Percentiles rank a stretch among this genome's conserved stretches.
These are phyloP conservation scores for Tautogolabrus adspersus DNA, from an alignment of 2,113 vertebrate genomes.

Conservation along the genomic window DNA sequence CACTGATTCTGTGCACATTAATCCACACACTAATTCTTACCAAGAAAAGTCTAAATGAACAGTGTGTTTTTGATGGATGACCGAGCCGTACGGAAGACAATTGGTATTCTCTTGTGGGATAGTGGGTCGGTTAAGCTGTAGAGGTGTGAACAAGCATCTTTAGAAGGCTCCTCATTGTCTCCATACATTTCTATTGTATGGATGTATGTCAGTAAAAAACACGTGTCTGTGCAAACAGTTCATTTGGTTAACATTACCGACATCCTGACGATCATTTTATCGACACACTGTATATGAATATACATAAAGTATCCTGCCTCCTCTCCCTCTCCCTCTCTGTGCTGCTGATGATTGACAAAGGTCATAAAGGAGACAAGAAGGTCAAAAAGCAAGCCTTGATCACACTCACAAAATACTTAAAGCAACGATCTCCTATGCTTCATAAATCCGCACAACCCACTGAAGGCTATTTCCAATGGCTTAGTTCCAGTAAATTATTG, in stretches of 20 bases:
- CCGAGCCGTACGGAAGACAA: neutral
- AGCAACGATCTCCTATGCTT: neutral
- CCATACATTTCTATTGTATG: neutral
- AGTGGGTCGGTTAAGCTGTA: neutral
- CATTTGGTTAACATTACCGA: neutral
- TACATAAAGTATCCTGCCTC: neutral
- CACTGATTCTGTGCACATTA: neutral
- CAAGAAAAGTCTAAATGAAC: neutral
- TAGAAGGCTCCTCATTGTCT: neutral
- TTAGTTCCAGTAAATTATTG: conserved; percentile 23
- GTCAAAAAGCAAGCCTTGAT: conserved; percentile 15
- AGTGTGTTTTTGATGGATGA: conserved; percentile 31
- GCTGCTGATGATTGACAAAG: too few relatives aligned
- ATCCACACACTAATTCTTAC: neutral
- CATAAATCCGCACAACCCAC: conserved; percentile 3
- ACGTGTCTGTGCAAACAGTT: neutral
- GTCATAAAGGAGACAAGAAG: neutral
- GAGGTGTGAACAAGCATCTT: neutral
- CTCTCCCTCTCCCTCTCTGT: neutral
- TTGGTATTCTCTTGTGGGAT: neutral
- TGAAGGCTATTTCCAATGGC: conserved; percentile 22
- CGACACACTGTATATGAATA: neutral
- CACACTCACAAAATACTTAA: conserved; percentile 25
- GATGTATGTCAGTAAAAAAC: neutral
- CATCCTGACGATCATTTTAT: neutral